Percentiles rank a stretch among this genome's conserved stretches.
Evolutionary conservation across 2,888 invertebrate species (phyloP).

Genomic region (Cepaea hortensis): DNA sequence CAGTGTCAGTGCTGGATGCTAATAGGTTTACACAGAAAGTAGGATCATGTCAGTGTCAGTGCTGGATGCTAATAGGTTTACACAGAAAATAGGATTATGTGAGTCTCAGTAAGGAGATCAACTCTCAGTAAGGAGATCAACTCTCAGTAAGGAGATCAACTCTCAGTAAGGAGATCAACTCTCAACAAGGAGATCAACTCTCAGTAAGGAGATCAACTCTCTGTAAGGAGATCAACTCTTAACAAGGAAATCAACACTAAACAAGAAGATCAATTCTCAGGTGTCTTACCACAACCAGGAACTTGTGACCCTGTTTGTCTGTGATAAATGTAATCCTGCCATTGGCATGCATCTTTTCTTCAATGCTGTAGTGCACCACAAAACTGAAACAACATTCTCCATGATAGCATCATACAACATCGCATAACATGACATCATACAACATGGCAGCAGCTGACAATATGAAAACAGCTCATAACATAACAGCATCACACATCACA

Average conservation of each 20-base stretch:
- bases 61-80: background rate
- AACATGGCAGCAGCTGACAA: no score
- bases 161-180: no score
- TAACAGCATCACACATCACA: no score
- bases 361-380: slow-evolving; percentile 73
- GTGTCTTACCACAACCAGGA: slow-evolving; percentile 69
- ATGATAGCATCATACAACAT: background rate
- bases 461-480: no score
- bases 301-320: slow-evolving; percentile 73
- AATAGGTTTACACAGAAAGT: slow-evolving; percentile 42
- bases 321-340: slow-evolving; percentile 67
- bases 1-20: background rate
- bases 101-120: no score
- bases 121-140: no score
- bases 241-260: slow-evolving; percentile 11
- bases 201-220: background rate
- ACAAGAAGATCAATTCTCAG: no score
- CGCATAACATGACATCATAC: no score
- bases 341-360: slow-evolving; percentile 64
- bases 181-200: background rate
- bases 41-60: background rate
- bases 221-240: background rate
- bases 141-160: background rate
- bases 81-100: no score
- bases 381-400: slow-evolving; percentile 64